Evolutionary conservation across 2,888 invertebrate genomes (phyloP), one percentile per base, ranked within the genome.

Genomic region (Dasypolia templi): DNA sequence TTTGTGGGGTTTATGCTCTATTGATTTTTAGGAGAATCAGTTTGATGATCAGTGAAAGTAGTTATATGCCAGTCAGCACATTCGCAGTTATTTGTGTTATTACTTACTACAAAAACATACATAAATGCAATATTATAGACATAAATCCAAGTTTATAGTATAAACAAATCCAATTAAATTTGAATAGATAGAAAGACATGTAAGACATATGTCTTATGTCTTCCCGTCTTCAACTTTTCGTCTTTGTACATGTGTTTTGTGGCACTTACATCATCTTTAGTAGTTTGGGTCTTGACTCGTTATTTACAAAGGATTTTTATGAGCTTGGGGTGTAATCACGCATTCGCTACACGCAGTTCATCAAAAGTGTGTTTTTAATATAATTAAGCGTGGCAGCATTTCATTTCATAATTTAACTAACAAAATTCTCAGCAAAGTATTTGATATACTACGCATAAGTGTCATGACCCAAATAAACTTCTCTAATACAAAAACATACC

Each of bases 1-100:
- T 81, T 81, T 84, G 46, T 58, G 26, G 58, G 56, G 62, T 77
- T 75, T 35, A 49, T 53, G 77, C 70, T 64, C 64, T 59, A 83
- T 79, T 64, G 70, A 69, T 83, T 55, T 79, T 63, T 44, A 9
- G 19, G 6, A 53, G 55, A 19, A 62, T 29, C 49, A 26, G 19
- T 63, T 63, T 53, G 26, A 6, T 53, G 9, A 35, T 82, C 19
- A 26, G 26, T 32, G 26, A 49, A 56, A 61, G 5, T 72, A 26
- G 72, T 53, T 51, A 11, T 42, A 70, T 44, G 44, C 7, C n/a
- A 58, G n/a, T 0, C 3, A 17, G 49, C 44, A 7, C 0, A 26
- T 39, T 26, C 26, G 11, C 22, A 39, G 29, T n/a, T n/a, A n/a
- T n/a, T n/a, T n/a, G n/a, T n/a, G n/a, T n/a, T n/a, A n/a, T n/a